Percentiles rank a stretch among this genome's conserved stretches.
These are phyloP conservation scores for Griposia aprilina DNA, from an alignment of 2,888 invertebrate species.

Conservation along the genomic window DNA sequence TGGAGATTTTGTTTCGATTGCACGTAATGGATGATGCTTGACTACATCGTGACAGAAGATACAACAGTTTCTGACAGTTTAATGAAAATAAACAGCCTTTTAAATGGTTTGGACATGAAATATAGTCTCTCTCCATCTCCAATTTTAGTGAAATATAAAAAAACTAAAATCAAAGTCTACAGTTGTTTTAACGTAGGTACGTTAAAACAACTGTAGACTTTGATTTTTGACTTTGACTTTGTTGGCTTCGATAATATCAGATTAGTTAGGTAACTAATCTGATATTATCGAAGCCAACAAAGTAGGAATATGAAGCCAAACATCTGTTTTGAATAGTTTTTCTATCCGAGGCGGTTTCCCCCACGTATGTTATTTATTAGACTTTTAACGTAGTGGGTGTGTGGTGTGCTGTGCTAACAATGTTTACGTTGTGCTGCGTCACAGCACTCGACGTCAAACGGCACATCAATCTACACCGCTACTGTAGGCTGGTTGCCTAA, in stretches of 20 bases:
- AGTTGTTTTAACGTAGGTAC: constrained; percentile 17
- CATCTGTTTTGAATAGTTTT: constrained; percentile 47
- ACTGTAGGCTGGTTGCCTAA: constrained; percentile 4
- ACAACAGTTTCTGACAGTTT: constrained; percentile 31
- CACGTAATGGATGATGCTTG: constrained; percentile 17
- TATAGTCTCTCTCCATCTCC: not conserved
- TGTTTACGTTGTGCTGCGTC: constrained; percentile 33
- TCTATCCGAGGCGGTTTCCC: constrained; percentile 16
- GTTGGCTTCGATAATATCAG: no score
- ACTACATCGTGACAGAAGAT: constrained; percentile 16
- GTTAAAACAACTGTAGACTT: no score
- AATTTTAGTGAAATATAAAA: not conserved
- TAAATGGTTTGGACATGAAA: constrained; percentile 17
- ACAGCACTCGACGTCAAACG: constrained; percentile 38
- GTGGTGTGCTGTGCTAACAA: constrained; percentile 55
- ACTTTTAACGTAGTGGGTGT: constrained; percentile 50
- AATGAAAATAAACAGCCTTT: constrained; percentile 17
- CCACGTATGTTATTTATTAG: constrained; percentile 49
- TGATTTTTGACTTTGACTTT: no score
- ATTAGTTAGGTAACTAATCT: constrained; percentile 25
- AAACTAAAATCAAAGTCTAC: constrained; percentile 27
- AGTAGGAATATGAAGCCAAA: constrained; percentile 53
- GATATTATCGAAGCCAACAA: constrained; percentile 40
- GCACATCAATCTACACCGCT: constrained; percentile 28
- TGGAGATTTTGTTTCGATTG: constrained; percentile 17